Base-by-base conservation (phyloP, 2,888 invertebrate genomes). In the Eilema sororculum region DNA sequence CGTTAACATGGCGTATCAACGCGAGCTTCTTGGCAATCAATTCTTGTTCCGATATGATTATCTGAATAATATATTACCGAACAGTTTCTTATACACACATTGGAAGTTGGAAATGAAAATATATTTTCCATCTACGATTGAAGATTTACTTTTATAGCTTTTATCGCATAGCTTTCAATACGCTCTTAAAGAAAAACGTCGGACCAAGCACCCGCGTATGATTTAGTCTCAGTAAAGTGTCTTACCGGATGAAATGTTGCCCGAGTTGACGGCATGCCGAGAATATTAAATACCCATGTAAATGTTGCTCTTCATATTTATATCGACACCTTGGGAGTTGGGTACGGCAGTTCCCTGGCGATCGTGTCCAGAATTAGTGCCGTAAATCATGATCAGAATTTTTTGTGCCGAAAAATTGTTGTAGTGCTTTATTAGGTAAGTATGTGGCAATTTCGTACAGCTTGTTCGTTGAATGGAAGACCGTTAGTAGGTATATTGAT, bases 251-350 rank as follows among this genome's bases (percentile, higher is more conserved):
- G 88, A 91, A 90, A 90, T 91, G 91, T 91, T 86, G 84, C 86
- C 82, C 75, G 88, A 91, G 86, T 91, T 90, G 84, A 82, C 82
- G 81, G 83, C 88, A 84, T 84, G 68, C 74, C 69, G 66, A 78
- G 91, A 90, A 91, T 91, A 90, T 88, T 87, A 90, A 91, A 86
- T 77, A 81, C 80, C 78, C 81, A 88, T 87, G 87, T 88, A 88
- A 90, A 91, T 90, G 88, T 88, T 90, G 86, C 89, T 90, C 86
- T 85, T 86, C 85, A 90, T 91, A 90, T 91, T 90, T 88, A 85
- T 84, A 84, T 79, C 80, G 74, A 71, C 72, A 88, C 89, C 81
- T 88, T 79, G 78, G 81, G 80, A 84, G 86, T 79, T 73, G 77
- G 79, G 79, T 78, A 79, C 79, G 77, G 82, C 82, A 82, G 82